Percentiles rank a stretch among this genome's conserved stretches.
Conservation (phyloP, 2,113 vertebrate species). For the Sylvilagus bachmani region DNA sequence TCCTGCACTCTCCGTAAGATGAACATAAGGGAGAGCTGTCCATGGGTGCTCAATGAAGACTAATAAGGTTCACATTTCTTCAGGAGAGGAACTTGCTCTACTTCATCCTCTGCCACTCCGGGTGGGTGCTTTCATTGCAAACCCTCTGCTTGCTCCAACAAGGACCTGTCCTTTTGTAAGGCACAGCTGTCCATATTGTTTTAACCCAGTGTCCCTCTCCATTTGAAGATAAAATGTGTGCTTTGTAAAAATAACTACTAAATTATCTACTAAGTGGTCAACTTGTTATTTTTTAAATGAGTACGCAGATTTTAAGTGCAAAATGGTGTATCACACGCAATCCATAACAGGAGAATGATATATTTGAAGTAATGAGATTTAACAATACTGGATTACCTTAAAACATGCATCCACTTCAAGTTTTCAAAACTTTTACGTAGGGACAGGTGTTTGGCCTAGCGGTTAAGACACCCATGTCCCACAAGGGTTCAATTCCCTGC, state of each 20-base stretch:
- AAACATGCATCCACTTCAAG: not conserved
- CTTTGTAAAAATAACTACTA: not conserved
- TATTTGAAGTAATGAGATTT: not conserved
- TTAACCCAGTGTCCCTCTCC: not conserved
- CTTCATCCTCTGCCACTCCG: not conserved
- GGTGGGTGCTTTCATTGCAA: not conserved
- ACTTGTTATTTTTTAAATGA: not conserved
- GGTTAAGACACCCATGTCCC: no score
- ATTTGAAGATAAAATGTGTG: not conserved
- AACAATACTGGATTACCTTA: not conserved
- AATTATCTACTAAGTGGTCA: not conserved
- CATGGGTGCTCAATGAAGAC: not conserved
- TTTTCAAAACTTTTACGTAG: not conserved
- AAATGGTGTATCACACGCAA: not conserved
- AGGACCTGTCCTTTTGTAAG: not conserved
- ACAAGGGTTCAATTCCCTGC: no score
- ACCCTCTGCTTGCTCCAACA: not conserved
- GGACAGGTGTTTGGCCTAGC: no score
- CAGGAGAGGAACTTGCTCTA: not conserved
- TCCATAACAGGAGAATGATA: not conserved
- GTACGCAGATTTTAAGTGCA: not conserved
- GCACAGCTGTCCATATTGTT: not conserved
- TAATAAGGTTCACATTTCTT: not conserved
- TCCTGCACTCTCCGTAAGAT: not conserved
- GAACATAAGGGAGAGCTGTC: not conserved